Evolutionary conservation across 1,140 invertebrate genomes (phyloP).

Genomic region (Babylonia areolata): DNA sequence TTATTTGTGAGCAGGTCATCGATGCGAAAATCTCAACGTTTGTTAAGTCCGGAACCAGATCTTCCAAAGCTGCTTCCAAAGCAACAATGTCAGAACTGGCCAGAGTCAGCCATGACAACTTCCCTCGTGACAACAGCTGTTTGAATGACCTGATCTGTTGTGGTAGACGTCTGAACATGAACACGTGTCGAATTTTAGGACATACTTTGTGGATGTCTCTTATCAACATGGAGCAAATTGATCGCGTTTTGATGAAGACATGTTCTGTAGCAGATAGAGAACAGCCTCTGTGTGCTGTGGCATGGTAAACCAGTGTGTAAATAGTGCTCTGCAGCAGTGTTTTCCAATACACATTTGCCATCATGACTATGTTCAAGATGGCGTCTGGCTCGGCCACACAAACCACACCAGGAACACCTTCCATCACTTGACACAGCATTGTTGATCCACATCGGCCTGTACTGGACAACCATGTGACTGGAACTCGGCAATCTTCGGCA

Average conservation of each 20-base stretch:
- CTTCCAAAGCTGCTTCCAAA: background rate
- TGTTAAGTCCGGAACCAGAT: background rate
- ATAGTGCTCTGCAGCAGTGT: background rate
- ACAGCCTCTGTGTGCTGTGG: background rate
- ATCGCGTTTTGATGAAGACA: background rate
- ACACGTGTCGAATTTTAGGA: background rate
- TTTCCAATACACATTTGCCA: background rate
- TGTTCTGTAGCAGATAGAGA: background rate
- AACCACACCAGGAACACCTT: too few relatives aligned
- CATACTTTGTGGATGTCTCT: background rate
- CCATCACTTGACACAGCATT: too few relatives aligned
- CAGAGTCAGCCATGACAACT: background rate
- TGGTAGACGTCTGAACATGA: background rate
- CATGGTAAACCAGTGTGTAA: background rate
- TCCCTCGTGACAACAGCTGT: background rate
- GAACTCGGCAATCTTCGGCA: too few relatives aligned
- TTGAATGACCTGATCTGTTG: background rate
- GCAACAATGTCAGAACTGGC: background rate
- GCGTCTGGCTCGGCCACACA: too few relatives aligned
- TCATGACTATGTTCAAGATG: conserved; percentile 2
- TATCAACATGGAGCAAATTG: background rate
- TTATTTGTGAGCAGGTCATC: background rate
- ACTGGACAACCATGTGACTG: too few relatives aligned
- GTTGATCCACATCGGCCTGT: too few relatives aligned
- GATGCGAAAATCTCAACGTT: background rate